phyloP scores from a whole-genome alignment of 1,140 invertebrate genomes.

The Mactra quadrangularis region DNA sequence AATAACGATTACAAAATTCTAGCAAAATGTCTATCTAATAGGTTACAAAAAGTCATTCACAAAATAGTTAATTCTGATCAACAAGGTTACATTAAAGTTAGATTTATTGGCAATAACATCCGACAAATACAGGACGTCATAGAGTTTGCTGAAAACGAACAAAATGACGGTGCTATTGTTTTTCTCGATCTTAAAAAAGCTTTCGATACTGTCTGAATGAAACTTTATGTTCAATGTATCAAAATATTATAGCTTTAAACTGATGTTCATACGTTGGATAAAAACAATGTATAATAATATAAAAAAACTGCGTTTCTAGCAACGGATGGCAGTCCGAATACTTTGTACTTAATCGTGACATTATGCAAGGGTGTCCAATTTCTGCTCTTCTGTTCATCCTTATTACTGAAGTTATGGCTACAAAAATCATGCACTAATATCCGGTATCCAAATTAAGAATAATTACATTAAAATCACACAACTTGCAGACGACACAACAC shows the following conservation, averaged over 20 bases:
- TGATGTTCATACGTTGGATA: conserved; percentile 5
- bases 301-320: no score
- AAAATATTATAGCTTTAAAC: conserved; percentile 17
- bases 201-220: conserved; percentile 18
- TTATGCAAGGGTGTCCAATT: no score
- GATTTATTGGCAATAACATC: conserved; percentile 2
- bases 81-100: conserved; percentile 25
- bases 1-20: neutral
- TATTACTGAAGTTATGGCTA: no score
- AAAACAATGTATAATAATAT: neutral
- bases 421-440: no score
- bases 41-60: conserved; percentile 1
- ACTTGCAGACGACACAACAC: no score
- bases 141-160: neutral
- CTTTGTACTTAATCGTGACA: no score
- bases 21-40: neutral
- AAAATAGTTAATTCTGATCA: conserved; percentile 13
- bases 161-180: neutral
- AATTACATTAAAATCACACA: no score
- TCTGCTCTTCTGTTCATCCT: no score
- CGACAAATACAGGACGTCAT: conserved; percentile 21
- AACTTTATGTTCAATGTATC: conserved; percentile 8
- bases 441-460: no score
- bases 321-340: no score
- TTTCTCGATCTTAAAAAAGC: conserved; percentile 32